These are phyloP conservation scores for Pocillopora damicornis DNA, from an alignment of 64 coral and sea anemone species.

Conservation along the genomic window DNA sequence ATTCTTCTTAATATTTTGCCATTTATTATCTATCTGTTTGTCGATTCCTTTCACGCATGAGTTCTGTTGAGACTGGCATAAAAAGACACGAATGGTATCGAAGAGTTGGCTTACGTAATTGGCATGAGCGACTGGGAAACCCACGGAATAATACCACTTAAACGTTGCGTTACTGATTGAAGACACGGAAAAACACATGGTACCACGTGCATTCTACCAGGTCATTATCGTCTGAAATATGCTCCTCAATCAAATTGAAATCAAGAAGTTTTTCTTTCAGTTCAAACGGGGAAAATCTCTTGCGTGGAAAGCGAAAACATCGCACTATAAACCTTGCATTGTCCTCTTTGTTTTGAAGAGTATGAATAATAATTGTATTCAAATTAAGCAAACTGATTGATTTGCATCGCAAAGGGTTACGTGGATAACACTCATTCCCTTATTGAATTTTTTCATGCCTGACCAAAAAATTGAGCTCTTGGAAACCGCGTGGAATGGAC, in stretches of 20 bases:
- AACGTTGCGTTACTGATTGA: not conserved
- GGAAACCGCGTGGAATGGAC: not conserved
- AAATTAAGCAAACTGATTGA: slow-evolving; percentile 11
- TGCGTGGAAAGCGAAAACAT: no score
- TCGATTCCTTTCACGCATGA: no score
- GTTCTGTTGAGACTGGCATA: no score
- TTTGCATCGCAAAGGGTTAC: slow-evolving; percentile 32
- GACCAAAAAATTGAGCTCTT: not conserved
- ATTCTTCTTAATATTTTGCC: no score
- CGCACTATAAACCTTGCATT: not conserved
- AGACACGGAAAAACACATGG: not conserved
- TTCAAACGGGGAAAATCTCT: no score
- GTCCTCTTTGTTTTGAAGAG: not conserved
- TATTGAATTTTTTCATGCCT: slow-evolving; percentile 1
- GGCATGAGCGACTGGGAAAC: no score
- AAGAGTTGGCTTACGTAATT: no score
- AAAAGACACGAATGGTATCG: no score
- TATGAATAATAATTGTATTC: not conserved
- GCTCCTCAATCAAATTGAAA: not conserved
- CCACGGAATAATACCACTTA: no score
- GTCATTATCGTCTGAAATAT: not conserved
- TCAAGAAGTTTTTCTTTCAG: no score
- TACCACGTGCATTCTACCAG: not conserved
- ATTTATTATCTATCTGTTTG: no score
- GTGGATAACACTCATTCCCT: slow-evolving; percentile 11